Base-by-base conservation (phyloP, 2,888 invertebrate species). In the Belgica antarctica region DNA sequence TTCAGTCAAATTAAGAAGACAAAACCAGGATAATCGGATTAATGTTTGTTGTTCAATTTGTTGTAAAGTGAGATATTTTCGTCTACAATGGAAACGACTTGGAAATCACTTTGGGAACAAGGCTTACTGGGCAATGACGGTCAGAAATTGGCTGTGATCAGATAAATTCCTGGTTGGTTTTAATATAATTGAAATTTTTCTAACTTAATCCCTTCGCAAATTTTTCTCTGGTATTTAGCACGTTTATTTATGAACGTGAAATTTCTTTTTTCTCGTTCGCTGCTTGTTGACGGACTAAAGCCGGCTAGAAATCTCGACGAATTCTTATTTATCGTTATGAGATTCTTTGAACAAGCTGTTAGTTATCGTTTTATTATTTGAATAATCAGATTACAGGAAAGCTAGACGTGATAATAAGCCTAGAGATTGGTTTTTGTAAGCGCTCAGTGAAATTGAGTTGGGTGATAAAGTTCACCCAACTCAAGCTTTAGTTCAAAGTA, bases 1-100 rank as follows among this genome's bases (percentile, higher is more conserved):
- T n/a, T 59, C 27, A 12, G 25, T 59, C 27, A 59, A 59, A 59
- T 59, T 59, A 59, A 24, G 59, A 59, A 19, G 22, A 52, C 22
- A 27, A 59, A 59, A 19, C 59, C 59, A 59, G 59, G 59, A 59
- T 59, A 59, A 59, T 59, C 59, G 59, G 59, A 59, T 59, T 59
- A 59, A 5, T 59, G 59, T 59, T 59, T 59, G 59, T 59, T 59
- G 27, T 24, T 59, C 59, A 27, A 8, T 25, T 57, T 59, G 59
- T 59, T 31, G 34, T 31, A 12, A 59, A 59, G 27, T 59, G 59
- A 59, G 59, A 59, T 52, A 22, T 52, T 52, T 10, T 52, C 4
- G 5, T 31, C 31, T 2, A 41, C 41, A 41, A 41, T 41, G 15
- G 41, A 4, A 31, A 31, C 31, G 31, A 10, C 10, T 31, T 31